Conservation (phyloP, 2,113 vertebrate species). For the Echinops telfairi region DNA sequence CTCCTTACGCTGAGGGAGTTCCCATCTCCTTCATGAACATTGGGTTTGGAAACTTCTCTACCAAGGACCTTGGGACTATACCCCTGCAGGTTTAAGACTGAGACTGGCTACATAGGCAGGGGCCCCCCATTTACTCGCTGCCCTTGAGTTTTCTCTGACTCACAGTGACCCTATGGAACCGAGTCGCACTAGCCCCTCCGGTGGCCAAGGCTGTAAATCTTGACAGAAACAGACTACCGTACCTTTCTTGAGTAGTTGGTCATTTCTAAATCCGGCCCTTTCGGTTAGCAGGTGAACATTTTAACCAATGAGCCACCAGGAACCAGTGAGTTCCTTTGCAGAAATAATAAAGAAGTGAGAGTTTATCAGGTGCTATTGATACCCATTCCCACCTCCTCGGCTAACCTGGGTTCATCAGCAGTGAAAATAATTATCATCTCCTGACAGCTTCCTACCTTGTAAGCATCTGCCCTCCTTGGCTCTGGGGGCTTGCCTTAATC, state of each 20-base stretch:
- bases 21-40: neutral
- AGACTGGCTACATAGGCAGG: neutral
- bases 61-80: neutral
- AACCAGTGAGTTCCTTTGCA: neutral
- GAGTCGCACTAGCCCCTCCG: too few species aligned
- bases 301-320: neutral
- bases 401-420: neutral
- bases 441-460: neutral
- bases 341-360: neutral
- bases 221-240: neutral
- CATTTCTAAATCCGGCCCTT: neutral
- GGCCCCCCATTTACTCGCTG: neutral
- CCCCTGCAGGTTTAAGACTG: neutral
- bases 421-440: neutral
- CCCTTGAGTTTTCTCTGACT: neutral
- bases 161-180: neutral
- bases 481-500: conserved; percentile 29
- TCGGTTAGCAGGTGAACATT: neutral
- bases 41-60: conserved; percentile 7
- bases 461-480: conserved; percentile 3
- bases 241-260: neutral
- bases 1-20: neutral
- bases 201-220: neutral
- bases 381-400: fast-evolving
- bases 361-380: neutral